Evolutionary conservation across 2,888 invertebrate genomes (phyloP), one percentile per base, ranked within the genome.

Genomic region (Eristalis arbustorum): DNA sequence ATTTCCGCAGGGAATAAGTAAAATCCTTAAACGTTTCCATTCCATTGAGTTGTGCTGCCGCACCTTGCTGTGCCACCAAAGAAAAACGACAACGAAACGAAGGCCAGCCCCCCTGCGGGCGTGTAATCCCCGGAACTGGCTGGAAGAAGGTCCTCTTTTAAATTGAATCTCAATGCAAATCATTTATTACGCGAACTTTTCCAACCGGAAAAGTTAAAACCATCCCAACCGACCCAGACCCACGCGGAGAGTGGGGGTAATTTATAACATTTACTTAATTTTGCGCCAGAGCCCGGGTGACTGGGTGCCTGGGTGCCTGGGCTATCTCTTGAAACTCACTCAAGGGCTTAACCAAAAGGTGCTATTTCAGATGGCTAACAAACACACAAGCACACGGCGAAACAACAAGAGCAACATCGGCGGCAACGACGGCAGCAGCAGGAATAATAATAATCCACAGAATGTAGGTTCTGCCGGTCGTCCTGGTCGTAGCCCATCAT

Each of bases 221-320:
- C 34, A 57, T 22, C n/a, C 34, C 62, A 13, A 23, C 10, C 28
- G 49, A 18, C 40, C 10, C 78, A 14, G 0, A n/a, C n/a, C n/a
- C n/a, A n/a, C 37, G 2, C 8, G 4, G 28, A 0, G 6, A 11
- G 28, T 14, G 69, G 61, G 56, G 72, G 72, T 83, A 87, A 78
- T 83, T 83, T 79, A 72, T 68, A 87, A 75, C 69, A 75, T 83
- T 83, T 83, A 87, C 75, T 87, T 75, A 79, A 79, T 87, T 87
- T 83, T 25, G 22, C 37, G 28, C 59, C 31, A 13, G 14, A 31
- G 31, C 31, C 31, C 10, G 31, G 31, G 31, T n/a, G n/a, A n/a
- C n/a, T n/a, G n/a, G n/a, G 2, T 25, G 25, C 25, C n/a, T n/a
- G n/a, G n/a, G n/a, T 10, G 37, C 37, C 59, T 34, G 25, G 66